Base-by-base conservation (phyloP, 2,797 vertebrate species). In the Sternarchorhynchus goeldii region DNA sequence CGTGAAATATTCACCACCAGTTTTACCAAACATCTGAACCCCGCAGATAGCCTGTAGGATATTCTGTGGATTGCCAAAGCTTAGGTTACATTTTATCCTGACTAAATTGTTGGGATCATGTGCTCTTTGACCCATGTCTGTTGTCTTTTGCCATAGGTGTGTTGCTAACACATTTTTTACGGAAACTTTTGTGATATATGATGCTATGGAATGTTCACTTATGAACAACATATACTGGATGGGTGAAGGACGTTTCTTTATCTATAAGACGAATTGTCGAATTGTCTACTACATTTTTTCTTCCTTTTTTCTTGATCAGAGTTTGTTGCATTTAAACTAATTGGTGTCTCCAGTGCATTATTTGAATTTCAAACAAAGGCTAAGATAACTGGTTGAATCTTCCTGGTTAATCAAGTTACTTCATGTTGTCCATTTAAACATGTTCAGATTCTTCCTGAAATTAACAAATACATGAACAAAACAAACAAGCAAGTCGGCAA, bases 241-340 rank as follows among this genome's bases (percentile, higher is more conserved):
- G 58, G 45, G 14, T 21, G 41, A 14, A 69, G 81, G 29, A 69
- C 64, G 76, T 71, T 81, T 78, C 72, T 62, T 73, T 55, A 59
- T 64, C 77, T 65, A 41, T 25, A 50, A n/a, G 60, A 65, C 56
- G 68, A 39, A 80, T 85, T 53, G 6, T 75, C n/a, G n/a, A n/a
- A n/a, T n/a, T n/a, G n/a, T n/a, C n/a, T 77, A 89, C 87, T 86
- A 82, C 77, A 29, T 21, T 34, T 69, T 86, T 85, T 68, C 34
- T 36, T 59, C 53, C n/a, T 50, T 21, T 57, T 14, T 65, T 78
- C 41, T 36, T 70, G 29, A 4, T 32, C 0, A 25, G 50, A 41
- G 16, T 17, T 3, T 45, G 12, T 21, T 4, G 21, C 12, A 50
- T 29, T 68, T 16, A 1, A 64, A 5, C 6, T 6, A 64, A 17